These are phyloP conservation scores for Saimiri boliviensis DNA, from an alignment of 2,113 vertebrate genomes.

Conservation along the genomic window DNA sequence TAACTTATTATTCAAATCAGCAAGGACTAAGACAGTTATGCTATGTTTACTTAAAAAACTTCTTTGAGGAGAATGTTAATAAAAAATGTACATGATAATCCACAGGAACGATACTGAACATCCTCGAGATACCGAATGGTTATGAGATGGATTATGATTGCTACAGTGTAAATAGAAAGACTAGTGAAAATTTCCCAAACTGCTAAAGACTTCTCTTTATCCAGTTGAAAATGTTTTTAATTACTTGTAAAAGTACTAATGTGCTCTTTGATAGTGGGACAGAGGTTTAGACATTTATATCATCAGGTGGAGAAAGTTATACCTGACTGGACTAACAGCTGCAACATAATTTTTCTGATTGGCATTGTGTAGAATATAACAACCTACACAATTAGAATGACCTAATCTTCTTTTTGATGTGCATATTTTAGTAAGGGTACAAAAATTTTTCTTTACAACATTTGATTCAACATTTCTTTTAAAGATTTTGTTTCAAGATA, in stretches of 20 bases:
- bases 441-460: background rate
- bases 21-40: background rate
- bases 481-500: background rate
- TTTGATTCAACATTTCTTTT: background rate
- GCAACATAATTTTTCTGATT: background rate
- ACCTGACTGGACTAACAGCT: background rate
- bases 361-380: background rate
- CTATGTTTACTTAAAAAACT: conserved; percentile 22
- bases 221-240: background rate
- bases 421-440: background rate
- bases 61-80: conserved; percentile 17
- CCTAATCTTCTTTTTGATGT: background rate
- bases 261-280: background rate
- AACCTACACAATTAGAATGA: background rate
- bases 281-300: background rate
- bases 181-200: background rate
- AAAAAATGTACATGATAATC: conserved; percentile 33
- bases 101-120: background rate
- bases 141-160: background rate
- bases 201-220: background rate
- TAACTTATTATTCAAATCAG: background rate
- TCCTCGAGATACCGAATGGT: background rate
- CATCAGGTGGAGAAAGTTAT: background rate
- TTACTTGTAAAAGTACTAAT: background rate
- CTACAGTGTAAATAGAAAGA: background rate